Conservation (phyloP, 2,797 vertebrate species). For the Mus spretus region DNA sequence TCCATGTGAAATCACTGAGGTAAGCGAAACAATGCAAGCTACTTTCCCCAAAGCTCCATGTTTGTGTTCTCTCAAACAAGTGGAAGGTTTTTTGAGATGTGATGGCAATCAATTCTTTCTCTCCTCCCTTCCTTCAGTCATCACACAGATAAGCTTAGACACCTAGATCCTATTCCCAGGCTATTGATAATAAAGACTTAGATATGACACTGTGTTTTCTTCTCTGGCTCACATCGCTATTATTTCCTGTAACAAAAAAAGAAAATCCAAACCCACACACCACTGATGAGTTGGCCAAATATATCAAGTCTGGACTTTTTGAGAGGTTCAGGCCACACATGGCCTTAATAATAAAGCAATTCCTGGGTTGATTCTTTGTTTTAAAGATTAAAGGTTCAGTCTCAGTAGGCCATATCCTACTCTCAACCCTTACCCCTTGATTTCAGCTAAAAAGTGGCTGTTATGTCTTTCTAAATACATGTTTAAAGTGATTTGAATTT, state of each 20-base stretch:
- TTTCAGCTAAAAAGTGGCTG: slow-evolving; percentile 29
- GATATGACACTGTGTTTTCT: slow-evolving; percentile 48
- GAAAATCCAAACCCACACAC: slow-evolving; percentile 69
- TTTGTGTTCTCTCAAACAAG: background rate
- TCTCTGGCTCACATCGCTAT: slow-evolving; percentile 6
- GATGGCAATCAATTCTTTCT: background rate
- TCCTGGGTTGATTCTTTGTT: slow-evolving; percentile 70
- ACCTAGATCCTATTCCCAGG: background rate
- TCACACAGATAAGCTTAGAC: background rate
- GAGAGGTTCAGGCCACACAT: slow-evolving; percentile 71
- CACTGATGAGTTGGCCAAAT: slow-evolving; percentile 59
- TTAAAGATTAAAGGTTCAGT: slow-evolving; percentile 71
- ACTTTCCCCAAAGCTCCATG: background rate
- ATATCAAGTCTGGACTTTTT: slow-evolving; percentile 62
- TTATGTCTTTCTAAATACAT: slow-evolving; percentile 18
- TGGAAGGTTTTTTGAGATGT: slow-evolving; percentile 37
- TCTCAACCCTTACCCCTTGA: slow-evolving; percentile 7
- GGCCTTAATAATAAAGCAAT: slow-evolving; percentile 80
- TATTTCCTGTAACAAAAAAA: slow-evolving; percentile 62
- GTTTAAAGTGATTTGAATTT: slow-evolving; percentile 49
- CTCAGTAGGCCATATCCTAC: slow-evolving; percentile 48
- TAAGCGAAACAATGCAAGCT: slow-evolving; percentile 39
- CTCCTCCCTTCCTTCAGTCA: background rate
- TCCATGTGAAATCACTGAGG: slow-evolving; percentile 67
- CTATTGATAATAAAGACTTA: slow-evolving; percentile 10